Percentiles rank a stretch among this genome's conserved stretches.
phyloP scores from a whole-genome alignment of 2,888 invertebrate species.

The Portevinia maculata region DNA sequence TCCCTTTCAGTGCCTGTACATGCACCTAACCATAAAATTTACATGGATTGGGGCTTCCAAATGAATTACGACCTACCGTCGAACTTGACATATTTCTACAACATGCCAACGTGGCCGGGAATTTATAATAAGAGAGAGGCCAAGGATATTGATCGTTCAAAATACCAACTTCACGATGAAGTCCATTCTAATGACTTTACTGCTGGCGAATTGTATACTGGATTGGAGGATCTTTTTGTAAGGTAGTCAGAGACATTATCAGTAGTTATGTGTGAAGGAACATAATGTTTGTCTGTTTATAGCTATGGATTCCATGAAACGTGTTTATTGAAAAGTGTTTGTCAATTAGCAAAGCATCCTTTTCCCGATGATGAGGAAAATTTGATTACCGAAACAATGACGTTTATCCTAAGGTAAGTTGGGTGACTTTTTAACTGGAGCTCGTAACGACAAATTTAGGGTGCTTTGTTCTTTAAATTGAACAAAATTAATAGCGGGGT shows the following conservation, averaged over 20 bases:
- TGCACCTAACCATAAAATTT: conserved; percentile 79
- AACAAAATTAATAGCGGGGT: too few relatives aligned
- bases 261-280: too few relatives aligned
- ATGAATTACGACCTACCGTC: conserved; percentile 80
- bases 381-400: conserved; percentile 87
- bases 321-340: conserved; percentile 88
- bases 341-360: conserved; percentile 87
- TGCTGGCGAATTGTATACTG: conserved; percentile 81
- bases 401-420: conserved; percentile 87
- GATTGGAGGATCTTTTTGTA: conserved; percentile 78
- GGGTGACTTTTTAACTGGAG: background rate
- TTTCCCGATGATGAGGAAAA: conserved; percentile 84
- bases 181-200: conserved; percentile 80
- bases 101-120: conserved; percentile 81
- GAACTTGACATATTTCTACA: conserved; percentile 78
- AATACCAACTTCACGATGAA: conserved; percentile 41
- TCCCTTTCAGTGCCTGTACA: conserved; percentile 81
- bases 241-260: background rate
- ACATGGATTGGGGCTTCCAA: conserved; percentile 82
- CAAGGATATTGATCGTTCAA: conserved; percentile 39
- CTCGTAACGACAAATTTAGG: too few relatives aligned
- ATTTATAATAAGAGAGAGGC: conserved; percentile 73
- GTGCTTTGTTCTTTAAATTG: too few relatives aligned
- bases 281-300: conserved; percentile 75
- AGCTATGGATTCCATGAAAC: conserved; percentile 87